Evolutionary conservation across 1,140 invertebrate genomes (phyloP).

Genomic region (Lepidurus packardi): DNA sequence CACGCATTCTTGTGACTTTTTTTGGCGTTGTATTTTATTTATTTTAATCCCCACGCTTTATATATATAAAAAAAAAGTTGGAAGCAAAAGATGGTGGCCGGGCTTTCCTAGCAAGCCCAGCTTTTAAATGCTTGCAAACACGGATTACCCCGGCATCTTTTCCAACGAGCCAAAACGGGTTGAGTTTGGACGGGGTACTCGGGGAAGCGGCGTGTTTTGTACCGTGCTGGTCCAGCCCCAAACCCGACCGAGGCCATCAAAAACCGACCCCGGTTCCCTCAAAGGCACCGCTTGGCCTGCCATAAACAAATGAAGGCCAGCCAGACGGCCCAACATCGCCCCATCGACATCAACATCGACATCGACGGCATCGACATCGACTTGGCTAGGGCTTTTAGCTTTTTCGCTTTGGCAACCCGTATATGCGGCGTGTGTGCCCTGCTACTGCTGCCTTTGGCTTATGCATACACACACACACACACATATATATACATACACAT

Average conservation of each 20-base stretch:
- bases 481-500: background rate
- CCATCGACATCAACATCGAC: slow-evolving; percentile 1
- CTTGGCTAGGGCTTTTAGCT: background rate
- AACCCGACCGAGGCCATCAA: slow-evolving; percentile 12
- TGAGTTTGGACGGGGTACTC: background rate
- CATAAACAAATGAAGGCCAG: slow-evolving; percentile 21
- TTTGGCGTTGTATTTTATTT: background rate
- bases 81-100: background rate
- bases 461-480: slow-evolving; percentile 1
- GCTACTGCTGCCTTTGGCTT: background rate
- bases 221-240: background rate
- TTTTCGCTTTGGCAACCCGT: background rate
- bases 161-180: background rate
- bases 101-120: too few species aligned
- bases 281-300: slow-evolving; percentile 20
- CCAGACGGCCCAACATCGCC: background rate
- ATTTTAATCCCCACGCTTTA: background rate
- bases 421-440: background rate
- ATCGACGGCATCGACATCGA: too few species aligned
- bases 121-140: too few species aligned
- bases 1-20: background rate
- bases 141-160: too few species aligned
- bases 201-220: too few species aligned
- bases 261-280: slow-evolving; percentile 16
- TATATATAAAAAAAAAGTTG: background rate